Conservation (phyloP, 2,797 vertebrate genomes). For the Caiman crocodilus region DNA sequence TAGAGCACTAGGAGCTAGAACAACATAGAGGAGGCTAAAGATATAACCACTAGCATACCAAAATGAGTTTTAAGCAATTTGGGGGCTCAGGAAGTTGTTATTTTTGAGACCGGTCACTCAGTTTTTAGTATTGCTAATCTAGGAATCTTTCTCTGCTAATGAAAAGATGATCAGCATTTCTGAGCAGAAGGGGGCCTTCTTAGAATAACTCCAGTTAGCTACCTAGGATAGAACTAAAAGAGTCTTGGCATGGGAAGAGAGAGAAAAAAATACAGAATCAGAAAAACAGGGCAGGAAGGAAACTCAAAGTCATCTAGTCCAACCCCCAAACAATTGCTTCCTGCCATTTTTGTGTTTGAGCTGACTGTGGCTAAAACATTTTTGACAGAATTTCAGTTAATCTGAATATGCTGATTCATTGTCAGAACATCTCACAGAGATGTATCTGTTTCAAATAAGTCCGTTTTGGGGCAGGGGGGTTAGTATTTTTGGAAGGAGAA, state of each 20-base stretch:
- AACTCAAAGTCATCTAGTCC: too few relatives aligned
- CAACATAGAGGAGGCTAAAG: background rate
- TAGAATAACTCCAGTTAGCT: background rate
- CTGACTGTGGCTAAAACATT: background rate
- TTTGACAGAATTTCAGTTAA: background rate
- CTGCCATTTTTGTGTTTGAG: background rate
- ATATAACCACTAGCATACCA: background rate
- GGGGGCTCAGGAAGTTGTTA: background rate
- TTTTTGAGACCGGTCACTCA: background rate
- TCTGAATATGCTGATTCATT: background rate
- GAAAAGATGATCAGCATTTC: background rate
- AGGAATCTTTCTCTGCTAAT: background rate
- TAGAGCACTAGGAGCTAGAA: background rate
- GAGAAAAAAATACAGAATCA: background rate
- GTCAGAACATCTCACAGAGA: background rate
- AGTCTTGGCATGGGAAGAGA: background rate
- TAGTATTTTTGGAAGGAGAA: background rate
- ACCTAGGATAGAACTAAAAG: background rate
- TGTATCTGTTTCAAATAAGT: background rate
- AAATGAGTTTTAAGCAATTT: background rate
- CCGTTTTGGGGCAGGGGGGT: too few relatives aligned
- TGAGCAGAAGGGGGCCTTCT: background rate
- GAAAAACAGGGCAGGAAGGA: too few relatives aligned
- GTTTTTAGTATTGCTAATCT: background rate
- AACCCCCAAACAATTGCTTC: background rate